Evolutionary conservation across 2,113 vertebrate species (phyloP).

Genomic region (Deroptyus accipitrinus): DNA sequence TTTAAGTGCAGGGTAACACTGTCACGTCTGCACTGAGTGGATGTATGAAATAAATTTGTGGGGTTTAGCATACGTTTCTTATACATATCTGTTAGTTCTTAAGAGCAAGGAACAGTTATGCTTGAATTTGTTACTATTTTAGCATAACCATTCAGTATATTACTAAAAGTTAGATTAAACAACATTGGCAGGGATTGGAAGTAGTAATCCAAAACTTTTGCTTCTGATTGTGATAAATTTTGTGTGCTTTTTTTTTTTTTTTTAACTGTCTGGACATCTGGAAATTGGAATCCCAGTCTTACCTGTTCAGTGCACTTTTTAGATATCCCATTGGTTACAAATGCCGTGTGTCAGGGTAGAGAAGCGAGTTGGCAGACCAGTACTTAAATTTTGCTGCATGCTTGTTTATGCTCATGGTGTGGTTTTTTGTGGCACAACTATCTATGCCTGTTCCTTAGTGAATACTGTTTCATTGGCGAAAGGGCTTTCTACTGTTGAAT

Average conservation of each 20-base stretch:
- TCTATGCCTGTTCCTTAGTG: background rate
- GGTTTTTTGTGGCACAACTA: background rate
- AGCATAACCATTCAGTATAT: background rate
- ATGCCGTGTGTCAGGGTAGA: background rate
- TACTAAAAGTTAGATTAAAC: background rate
- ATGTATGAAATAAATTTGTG: background rate
- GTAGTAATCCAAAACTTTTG: background rate
- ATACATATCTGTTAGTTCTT: background rate
- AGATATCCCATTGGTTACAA: background rate
- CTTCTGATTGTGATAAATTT: background rate
- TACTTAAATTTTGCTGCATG: background rate
- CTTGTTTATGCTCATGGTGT: background rate
- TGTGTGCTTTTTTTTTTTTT: background rate
- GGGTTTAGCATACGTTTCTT: background rate
- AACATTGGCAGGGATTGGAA: background rate
- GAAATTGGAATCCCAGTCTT: background rate
- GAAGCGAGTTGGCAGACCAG: background rate
- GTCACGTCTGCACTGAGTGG: background rate
- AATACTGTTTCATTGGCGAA: background rate
- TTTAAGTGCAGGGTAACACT: background rate
- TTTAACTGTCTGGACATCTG: background rate
- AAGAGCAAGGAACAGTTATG: background rate
- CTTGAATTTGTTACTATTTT: background rate
- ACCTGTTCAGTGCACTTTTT: rapidly evolving
- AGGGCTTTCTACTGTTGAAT: background rate